phyloP scores from a whole-genome alignment of 2,888 invertebrate species.

The Acanthosoma haemorrhoidale region DNA sequence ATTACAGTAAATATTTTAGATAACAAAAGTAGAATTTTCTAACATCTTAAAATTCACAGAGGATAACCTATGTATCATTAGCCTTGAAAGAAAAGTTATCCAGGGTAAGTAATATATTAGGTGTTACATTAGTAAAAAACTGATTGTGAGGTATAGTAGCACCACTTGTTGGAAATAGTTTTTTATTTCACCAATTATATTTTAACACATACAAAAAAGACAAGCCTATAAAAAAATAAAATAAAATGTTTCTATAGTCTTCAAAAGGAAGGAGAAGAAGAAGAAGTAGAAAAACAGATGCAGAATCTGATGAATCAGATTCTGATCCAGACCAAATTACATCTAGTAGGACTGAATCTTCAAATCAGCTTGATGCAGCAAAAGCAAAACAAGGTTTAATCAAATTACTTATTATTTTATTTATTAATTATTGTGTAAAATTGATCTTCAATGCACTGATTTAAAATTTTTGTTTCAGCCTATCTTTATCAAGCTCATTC shows the following conservation, averaged over 20 bases:
- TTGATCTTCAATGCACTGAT: background rate
- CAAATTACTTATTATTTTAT: background rate
- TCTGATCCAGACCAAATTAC: constrained; percentile 68
- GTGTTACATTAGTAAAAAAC: too few species aligned
- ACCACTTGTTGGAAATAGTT: too few species aligned
- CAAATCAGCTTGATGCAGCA: constrained; percentile 63
- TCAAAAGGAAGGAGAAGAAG: constrained; percentile 44
- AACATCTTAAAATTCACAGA: too few species aligned
- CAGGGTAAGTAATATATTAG: too few species aligned
- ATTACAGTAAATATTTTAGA: too few species aligned
- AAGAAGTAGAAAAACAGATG: constrained; percentile 55
- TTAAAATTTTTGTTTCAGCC: constrained; percentile 50
- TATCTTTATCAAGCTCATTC: constrained; percentile 70
- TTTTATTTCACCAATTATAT: too few species aligned
- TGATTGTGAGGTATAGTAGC: too few species aligned
- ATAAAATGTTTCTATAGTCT: background rate
- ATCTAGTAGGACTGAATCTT: constrained; percentile 67
- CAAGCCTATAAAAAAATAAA: background rate
- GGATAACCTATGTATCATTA: too few species aligned
- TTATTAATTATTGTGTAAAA: background rate
- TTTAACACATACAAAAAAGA: too few species aligned
- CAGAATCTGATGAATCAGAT: constrained; percentile 59
- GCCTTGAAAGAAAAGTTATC: too few species aligned
- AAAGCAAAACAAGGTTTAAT: constrained; percentile 57
- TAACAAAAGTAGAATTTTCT: too few species aligned